Evolutionary conservation across 2,888 invertebrate species (phyloP).

Genomic region (Drosophila kanekoi): DNA sequence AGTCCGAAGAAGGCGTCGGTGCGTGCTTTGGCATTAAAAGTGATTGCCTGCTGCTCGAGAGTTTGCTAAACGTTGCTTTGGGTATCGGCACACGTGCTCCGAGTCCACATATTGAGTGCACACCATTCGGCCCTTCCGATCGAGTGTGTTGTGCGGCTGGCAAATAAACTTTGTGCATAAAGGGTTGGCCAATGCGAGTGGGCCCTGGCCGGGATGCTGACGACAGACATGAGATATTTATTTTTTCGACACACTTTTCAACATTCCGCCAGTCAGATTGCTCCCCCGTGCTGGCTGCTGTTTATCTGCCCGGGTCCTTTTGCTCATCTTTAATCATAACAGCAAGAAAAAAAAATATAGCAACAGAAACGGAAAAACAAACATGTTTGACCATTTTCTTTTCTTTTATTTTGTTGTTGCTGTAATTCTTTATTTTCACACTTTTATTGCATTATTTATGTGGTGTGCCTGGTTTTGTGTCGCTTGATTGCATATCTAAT

Average conservation of each 20-base stretch:
- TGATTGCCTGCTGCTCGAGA: conserved; percentile 70
- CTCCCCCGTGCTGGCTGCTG: conserved; percentile 7
- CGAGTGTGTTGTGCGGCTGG: conserved; percentile 9
- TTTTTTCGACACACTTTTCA: conserved; percentile 41
- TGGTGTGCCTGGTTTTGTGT: conserved; percentile 36
- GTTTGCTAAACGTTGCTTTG: conserved; percentile 61
- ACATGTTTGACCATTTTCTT: conserved; percentile 24
- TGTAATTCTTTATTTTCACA: conserved; percentile 51
- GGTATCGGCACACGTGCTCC: conserved; percentile 31
- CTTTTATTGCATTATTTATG: conserved; percentile 63
- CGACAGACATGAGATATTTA: conserved; percentile 49
- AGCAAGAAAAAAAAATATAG: conserved; percentile 1
- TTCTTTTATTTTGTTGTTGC: conserved; percentile 15
- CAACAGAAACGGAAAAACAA: conserved; percentile 3
- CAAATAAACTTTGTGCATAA: conserved; percentile 30
- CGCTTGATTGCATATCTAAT: conserved; percentile 61
- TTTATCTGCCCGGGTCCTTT: conserved; percentile 43
- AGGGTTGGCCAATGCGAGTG: conserved; percentile 30
- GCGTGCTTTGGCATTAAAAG: conserved; percentile 68
- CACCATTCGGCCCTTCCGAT: conserved; percentile 29
- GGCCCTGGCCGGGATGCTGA: conserved; percentile 4
- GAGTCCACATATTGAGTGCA: conserved; percentile 8
- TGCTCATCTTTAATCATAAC: conserved; percentile 50
- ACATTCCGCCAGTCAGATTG: conserved; percentile 12
- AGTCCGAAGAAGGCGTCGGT: conserved; percentile 54